Percentiles rank a stretch among this genome's conserved stretches.
Evolutionary conservation across 2,113 vertebrate species (phyloP).

Genomic region (Clupea harengus): DNA sequence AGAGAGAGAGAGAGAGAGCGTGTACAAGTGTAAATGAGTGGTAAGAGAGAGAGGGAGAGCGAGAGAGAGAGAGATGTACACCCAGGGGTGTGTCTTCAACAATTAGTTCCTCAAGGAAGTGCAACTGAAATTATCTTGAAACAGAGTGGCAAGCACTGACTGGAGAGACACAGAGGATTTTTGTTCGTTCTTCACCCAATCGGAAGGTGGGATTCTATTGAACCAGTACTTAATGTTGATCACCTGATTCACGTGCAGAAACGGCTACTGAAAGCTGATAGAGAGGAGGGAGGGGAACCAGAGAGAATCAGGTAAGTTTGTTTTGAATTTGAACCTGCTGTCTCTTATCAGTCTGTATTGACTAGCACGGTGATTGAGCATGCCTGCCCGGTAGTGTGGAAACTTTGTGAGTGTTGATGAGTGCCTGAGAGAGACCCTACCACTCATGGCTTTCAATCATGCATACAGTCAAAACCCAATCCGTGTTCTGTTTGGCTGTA

Average conservation of each 20-base stretch:
- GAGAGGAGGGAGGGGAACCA: conserved; percentile 60
- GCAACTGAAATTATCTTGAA: conserved; percentile 70
- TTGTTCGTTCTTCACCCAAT: conserved; percentile 29
- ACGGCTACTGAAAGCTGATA: conserved; percentile 50
- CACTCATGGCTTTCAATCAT: background rate
- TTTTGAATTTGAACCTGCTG: conserved; percentile 24
- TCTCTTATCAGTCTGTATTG: background rate
- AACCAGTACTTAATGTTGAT: conserved; percentile 50
- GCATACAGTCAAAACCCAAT: background rate
- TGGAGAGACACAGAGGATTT: conserved; percentile 46
- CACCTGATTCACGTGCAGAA: conserved; percentile 47
- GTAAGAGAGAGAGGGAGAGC: conserved; percentile 48
- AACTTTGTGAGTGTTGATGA: background rate
- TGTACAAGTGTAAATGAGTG: background rate
- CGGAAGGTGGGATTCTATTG: conserved; percentile 51
- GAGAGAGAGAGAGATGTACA: conserved; percentile 38
- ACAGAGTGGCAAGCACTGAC: conserved; percentile 55
- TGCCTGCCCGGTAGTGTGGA: background rate
- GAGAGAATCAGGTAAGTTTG: conserved; percentile 62
- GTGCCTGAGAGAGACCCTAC: background rate
- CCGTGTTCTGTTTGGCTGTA: conserved; percentile 1
- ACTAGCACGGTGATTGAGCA: conserved; percentile 13
- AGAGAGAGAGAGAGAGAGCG: conserved; percentile 39
- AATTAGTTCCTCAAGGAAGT: conserved; percentile 82
- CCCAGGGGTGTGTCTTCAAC: conserved; percentile 75